phyloP scores from a whole-genome alignment of 2,888 invertebrate species.

The Vandiemenella viatica region DNA sequence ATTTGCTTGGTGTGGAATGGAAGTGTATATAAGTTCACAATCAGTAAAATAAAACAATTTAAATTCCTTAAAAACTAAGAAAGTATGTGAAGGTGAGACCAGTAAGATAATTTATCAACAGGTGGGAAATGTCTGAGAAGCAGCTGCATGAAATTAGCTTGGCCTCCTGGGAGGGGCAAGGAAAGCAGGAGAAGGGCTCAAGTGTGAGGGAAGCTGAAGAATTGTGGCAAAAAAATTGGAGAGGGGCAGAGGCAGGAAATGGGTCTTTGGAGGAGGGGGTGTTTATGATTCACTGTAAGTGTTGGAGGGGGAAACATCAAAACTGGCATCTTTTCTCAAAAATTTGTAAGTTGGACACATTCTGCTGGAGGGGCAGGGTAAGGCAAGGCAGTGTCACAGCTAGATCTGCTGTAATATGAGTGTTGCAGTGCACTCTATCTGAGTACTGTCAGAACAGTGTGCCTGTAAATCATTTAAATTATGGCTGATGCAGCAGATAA shows the following conservation, averaged over 20 bases:
- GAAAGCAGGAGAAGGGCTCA: no score
- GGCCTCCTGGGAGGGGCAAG: no score
- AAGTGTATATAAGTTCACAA: no score
- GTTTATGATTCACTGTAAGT: conserved; percentile 4
- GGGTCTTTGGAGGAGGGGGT: not conserved
- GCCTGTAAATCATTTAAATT: not conserved
- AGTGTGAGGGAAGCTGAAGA: not conserved
- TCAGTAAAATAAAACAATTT: no score
- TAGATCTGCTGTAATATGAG: not conserved
- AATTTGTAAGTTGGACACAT: conserved; percentile 5
- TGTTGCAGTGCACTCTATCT: not conserved
- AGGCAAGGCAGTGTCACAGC: not conserved
- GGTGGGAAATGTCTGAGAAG: no score
- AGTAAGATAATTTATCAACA: no score
- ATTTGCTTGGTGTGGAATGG: no score
- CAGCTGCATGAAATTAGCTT: no score
- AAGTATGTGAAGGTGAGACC: no score
- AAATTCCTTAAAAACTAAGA: no score
- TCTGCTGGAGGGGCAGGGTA: not conserved
- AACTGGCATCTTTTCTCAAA: conserved; percentile 6
- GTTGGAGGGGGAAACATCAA: conserved; percentile 10
- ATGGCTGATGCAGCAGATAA: conserved; percentile 4
- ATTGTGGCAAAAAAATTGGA: not conserved
- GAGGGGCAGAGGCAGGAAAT: not conserved
- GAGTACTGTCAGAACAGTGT: not conserved